Percentiles rank a stretch among this genome's conserved stretches.
Conservation (phyloP, 2,888 invertebrate species). For the Coleophora flavipennella region DNA sequence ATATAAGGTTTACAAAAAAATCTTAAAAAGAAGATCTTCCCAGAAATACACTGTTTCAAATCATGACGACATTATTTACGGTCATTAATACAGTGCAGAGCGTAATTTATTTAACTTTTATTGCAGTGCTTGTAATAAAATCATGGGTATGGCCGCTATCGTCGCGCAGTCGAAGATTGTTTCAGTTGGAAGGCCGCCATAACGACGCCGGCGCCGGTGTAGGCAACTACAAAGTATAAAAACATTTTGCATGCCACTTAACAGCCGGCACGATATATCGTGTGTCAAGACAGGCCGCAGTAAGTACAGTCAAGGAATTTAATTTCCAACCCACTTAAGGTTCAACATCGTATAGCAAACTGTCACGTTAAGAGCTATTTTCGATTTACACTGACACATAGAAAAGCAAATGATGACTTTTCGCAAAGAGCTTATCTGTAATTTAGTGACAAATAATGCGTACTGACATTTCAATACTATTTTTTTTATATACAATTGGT, state of each 20-base stretch:
- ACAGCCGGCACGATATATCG: constrained; percentile 57
- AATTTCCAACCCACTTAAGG: too few relatives aligned
- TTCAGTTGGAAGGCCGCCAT: constrained; percentile 66
- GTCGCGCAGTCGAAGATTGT: constrained; percentile 59
- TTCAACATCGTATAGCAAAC: too few relatives aligned
- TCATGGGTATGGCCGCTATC: constrained; percentile 50
- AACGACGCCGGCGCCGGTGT: constrained; percentile 32
- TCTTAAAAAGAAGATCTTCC: too few relatives aligned
- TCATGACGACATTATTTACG: constrained; percentile 13
- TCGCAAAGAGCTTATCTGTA: too few relatives aligned
- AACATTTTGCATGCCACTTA: constrained; percentile 71
- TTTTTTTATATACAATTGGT: too few relatives aligned
- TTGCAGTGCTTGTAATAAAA: constrained; percentile 49
- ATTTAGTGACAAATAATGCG: too few relatives aligned
- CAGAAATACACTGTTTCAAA: neutral
- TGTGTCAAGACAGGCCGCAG: constrained; percentile 27
- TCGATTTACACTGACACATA: too few relatives aligned
- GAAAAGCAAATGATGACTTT: too few relatives aligned
- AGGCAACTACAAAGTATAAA: constrained; percentile 69
- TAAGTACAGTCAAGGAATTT: too few relatives aligned
- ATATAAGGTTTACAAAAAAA: too few relatives aligned
- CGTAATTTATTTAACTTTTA: constrained; percentile 47
- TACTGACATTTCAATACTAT: too few relatives aligned
- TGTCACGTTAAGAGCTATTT: too few relatives aligned
- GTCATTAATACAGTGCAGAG: constrained; percentile 22